Percentiles rank a stretch among this genome's conserved stretches.
Evolutionary conservation across 2,888 invertebrate genomes (phyloP).

Genomic region (Drosophila suboccidentalis): DNA sequence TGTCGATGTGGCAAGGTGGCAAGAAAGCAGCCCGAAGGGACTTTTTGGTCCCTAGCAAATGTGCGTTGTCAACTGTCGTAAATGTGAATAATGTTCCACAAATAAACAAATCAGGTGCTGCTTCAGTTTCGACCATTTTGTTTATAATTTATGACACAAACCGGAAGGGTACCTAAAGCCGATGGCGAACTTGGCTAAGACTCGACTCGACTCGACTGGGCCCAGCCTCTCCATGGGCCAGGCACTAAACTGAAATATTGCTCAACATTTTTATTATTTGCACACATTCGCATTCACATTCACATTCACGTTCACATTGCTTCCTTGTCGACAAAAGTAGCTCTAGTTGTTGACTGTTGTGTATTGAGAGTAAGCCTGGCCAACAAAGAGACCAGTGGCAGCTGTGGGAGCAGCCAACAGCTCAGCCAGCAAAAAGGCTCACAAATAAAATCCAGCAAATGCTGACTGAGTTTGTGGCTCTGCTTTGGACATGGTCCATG

Average conservation of each 20-base stretch:
- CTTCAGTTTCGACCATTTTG: conserved; percentile 50
- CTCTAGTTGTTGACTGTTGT: conserved; percentile 52
- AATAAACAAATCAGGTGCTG: conserved; percentile 76
- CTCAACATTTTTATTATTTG: conserved; percentile 72
- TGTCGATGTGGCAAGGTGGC: conserved; percentile 29
- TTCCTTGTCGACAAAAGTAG: conserved; percentile 46
- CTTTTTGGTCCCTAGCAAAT: conserved; percentile 10
- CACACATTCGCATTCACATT: conserved; percentile 38
- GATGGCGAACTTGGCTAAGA: conserved; percentile 18
- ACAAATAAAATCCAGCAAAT: conserved; percentile 50
- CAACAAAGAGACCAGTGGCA: conserved; percentile 5
- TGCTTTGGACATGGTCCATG: conserved; percentile 44
- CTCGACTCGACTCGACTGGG: conserved; percentile 12
- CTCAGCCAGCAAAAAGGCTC: conserved; percentile 40
- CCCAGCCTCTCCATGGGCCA: conserved; percentile 21
- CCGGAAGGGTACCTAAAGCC: conserved; percentile 48
- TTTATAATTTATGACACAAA: conserved; percentile 62
- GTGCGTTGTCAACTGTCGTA: conserved; percentile 54
- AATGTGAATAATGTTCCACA: conserved; percentile 63
- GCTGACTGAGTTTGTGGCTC: conserved; percentile 59
- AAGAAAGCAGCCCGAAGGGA: neutral
- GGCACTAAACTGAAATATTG: conserved; percentile 68
- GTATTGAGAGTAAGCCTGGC: conserved; percentile 43
- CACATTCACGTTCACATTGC: conserved; percentile 7
- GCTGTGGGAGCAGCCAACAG: conserved; percentile 7